Evolutionary conservation across 2,113 vertebrate species (phyloP).

Genomic region (Nicator chloris): DNA sequence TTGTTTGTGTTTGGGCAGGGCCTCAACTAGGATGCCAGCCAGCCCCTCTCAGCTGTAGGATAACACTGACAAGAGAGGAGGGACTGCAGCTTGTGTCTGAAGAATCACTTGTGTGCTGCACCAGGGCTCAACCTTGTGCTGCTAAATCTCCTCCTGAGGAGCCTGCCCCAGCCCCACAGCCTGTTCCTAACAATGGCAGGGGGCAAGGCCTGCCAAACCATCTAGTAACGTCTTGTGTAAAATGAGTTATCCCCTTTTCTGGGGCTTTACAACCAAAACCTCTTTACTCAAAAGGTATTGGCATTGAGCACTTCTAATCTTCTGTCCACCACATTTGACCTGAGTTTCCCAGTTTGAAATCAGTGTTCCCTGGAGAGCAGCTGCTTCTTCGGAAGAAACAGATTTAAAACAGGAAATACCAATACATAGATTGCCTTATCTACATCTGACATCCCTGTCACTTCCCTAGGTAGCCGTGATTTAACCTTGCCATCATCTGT

Average conservation of each 20-base stretch:
- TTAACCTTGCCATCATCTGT: constrained; percentile 8
- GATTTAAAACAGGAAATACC: background rate
- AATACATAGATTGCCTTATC: background rate
- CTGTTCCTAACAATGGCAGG: background rate
- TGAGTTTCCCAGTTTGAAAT: background rate
- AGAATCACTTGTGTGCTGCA: background rate
- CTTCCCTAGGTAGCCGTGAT: background rate
- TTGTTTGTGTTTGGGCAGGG: background rate
- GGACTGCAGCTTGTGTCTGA: background rate
- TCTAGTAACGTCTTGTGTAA: background rate
- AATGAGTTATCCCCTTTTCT: background rate
- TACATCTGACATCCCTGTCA: background rate
- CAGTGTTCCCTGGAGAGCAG: background rate
- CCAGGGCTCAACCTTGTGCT: background rate
- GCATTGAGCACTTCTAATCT: background rate
- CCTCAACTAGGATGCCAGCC: background rate
- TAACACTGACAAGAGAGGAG: background rate
- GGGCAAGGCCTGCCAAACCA: background rate
- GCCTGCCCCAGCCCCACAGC: background rate
- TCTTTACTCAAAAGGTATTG: background rate
- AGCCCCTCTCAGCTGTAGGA: background rate
- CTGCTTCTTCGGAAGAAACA: background rate
- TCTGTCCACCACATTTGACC: background rate
- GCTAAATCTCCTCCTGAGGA: background rate
- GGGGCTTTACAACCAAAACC: background rate